Evolutionary conservation across 2,797 vertebrate species (phyloP), one percentile per base, ranked within the genome.

Genomic region (Pantherophis vulpinus): DNA sequence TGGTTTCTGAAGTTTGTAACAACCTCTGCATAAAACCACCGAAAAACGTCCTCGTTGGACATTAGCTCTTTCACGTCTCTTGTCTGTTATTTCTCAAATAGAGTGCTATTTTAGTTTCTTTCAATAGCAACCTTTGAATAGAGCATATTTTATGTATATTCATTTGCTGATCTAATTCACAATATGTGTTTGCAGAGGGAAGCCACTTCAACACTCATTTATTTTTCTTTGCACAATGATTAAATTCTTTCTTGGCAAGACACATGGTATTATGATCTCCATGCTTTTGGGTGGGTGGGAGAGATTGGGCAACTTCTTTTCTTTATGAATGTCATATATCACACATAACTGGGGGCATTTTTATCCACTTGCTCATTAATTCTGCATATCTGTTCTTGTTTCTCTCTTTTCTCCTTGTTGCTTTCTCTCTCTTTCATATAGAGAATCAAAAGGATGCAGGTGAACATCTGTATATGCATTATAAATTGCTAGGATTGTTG

Each of bases 401-500:
- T 98, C 98, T 98, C 94, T 98, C 97, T 98, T 98, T 97, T 98
- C 97, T 98, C 97, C 97, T 98, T 97, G 96, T 98, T 97, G 97
- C 97, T 98, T 98, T 98, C 93, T 93, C 96, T 98, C 97, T 98
- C 97, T 98, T 98, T 98, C 98, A 98, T 98, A 98, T 98, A 99
- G 99, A 99, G 97, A 99, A 98, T 98, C 98, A 98, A 96, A 98
- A 98, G 98, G 98, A 99, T 47, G 97, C 98, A 99, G 98, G 98
- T 99, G 98, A 99, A 99, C 98, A 98, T 98, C 98, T 99, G 98
- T 99, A 98, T 99, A 99, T 98, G 97, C 97, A 97, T 99, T 98
- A 98, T 98, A 98, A 98, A 98, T 98, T 98, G 96, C 97, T 97
- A 98, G 98, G 97, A 98, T 97, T 98, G 98, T 98, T 97, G 96